A percentile compares a stretch with the other conserved stretches of the same genome.
Evolutionary conservation across 2,888 invertebrate genomes (phyloP).

Genomic region (Pycnomerus fuliginosus): DNA sequence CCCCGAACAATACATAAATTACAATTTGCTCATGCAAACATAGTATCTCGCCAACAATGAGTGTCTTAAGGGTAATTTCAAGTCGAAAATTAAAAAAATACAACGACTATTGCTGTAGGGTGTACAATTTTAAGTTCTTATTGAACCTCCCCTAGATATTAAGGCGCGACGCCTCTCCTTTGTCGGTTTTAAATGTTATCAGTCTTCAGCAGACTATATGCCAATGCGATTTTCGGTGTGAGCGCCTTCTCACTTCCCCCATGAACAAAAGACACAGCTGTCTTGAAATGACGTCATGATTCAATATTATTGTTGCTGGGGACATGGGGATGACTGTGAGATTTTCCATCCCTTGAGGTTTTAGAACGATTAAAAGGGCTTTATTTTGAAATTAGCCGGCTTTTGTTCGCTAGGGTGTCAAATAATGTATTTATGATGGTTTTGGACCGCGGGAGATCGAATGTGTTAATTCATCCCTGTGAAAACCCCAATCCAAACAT

Average conservation of each 20-base stretch:
- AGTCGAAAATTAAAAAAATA: too few species aligned
- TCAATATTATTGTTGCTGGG: constrained; percentile 30
- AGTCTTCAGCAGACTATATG: constrained; percentile 29
- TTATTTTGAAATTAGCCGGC: constrained; percentile 34
- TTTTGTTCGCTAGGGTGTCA: constrained; percentile 32
- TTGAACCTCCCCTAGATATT: too few species aligned
- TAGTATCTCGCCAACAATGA: too few species aligned
- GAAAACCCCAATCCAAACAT: too few species aligned
- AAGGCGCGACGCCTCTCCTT: too few species aligned
- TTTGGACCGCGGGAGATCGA: constrained; percentile 18
- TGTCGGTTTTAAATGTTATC: too few species aligned
- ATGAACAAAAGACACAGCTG: constrained; percentile 23
- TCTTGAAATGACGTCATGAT: constrained; percentile 27
- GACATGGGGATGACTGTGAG: constrained; percentile 21
- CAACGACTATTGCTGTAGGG: too few species aligned
- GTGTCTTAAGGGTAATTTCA: too few species aligned
- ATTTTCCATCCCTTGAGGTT: constrained; percentile 23
- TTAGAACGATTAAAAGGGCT: constrained; percentile 31
- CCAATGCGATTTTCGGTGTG: constrained; percentile 30
- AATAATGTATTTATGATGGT: constrained; percentile 33
- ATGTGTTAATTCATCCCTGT: too few species aligned
- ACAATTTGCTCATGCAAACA: too few species aligned
- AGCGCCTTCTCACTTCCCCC: constrained; percentile 21
- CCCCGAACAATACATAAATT: too few species aligned
- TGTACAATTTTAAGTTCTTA: too few species aligned